Evolutionary conservation across 2,113 vertebrate genomes (phyloP), one percentile per base, ranked within the genome.

Genomic region (Caranx ignobilis): DNA sequence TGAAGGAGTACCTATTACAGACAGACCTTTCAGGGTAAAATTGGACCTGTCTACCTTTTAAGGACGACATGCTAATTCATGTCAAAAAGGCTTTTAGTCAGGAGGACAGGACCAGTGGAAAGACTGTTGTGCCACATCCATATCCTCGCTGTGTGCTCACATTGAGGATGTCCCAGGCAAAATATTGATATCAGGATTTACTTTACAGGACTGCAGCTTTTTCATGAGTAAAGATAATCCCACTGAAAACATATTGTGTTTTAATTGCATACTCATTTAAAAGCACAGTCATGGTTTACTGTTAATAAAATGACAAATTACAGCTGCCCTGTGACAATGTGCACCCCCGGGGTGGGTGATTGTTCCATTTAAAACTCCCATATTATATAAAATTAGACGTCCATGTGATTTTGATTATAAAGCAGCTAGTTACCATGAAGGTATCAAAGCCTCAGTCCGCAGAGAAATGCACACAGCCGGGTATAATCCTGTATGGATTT

Each of bases 21-120:
- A 94, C 92, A 96, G 95, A 96, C 96, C 96, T 97, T 97, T 98
- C 96, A 97, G 94, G 92, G 93, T 95, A 94, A 98, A 97, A 99
- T 97, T 96, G 96, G 95, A 95, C 94, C 90, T 91, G 92, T 95
- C 96, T 97, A 96, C 96, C 96, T 97, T 97, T 98, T 96, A 97
- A 96, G 95, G 95, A 97, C 94, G 95, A 96, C 96, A 98, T 97
- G 96, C 96, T 97, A 98, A 98, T 99, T 97, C 96, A 94, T 96
- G 96, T 96, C 93, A 89, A 90, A 93, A 88, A 88, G 82, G 90
- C 92, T 94, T 94, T 94, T 93, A 90, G 82, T 89, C 84, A 84
- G 87, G 95, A 95, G 90, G 89, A 89, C 85, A 64, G 80, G 81
- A 75, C 77, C 56, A 2, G 71, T 71, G 78, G 77, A 85, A 87